These are phyloP conservation scores for Elaphurus davidianus DNA, from an alignment of 2,113 vertebrate genomes.

Conservation along the genomic window DNA sequence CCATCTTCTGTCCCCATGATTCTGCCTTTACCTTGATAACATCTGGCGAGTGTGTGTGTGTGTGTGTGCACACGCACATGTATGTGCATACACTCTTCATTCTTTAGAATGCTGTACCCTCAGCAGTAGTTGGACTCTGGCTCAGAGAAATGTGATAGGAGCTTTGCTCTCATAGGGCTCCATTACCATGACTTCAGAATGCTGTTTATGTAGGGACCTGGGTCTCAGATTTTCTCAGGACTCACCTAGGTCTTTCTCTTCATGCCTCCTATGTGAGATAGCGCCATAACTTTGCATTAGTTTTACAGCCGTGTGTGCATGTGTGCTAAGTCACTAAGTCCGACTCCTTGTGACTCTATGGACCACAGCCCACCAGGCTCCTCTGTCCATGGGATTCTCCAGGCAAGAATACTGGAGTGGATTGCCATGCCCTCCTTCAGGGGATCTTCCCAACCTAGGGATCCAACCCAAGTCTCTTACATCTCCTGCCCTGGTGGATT, in stretches of 20 bases:
- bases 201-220: background rate
- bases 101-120: background rate
- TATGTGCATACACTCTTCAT: background rate
- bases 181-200: background rate
- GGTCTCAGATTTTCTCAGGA: background rate
- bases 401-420: background rate
- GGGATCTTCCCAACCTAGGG: background rate
- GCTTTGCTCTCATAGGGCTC: background rate
- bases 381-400: background rate
- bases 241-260: background rate
- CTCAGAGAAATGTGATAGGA: background rate
- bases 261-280: background rate
- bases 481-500: background rate
- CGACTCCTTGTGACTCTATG: background rate
- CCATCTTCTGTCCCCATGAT: background rate
- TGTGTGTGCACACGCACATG: fast-evolving
- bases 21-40: background rate
- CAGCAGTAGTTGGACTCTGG: background rate
- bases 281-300: background rate
- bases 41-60: background rate
- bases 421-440: background rate
- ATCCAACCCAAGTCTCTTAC: background rate
- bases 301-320: background rate
- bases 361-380: background rate
- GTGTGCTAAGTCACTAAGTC: background rate